A percentile compares a stretch with the other conserved stretches of the same genome.
phyloP scores from a whole-genome alignment of 2,113 vertebrate species.

The Charina bottae region DNA sequence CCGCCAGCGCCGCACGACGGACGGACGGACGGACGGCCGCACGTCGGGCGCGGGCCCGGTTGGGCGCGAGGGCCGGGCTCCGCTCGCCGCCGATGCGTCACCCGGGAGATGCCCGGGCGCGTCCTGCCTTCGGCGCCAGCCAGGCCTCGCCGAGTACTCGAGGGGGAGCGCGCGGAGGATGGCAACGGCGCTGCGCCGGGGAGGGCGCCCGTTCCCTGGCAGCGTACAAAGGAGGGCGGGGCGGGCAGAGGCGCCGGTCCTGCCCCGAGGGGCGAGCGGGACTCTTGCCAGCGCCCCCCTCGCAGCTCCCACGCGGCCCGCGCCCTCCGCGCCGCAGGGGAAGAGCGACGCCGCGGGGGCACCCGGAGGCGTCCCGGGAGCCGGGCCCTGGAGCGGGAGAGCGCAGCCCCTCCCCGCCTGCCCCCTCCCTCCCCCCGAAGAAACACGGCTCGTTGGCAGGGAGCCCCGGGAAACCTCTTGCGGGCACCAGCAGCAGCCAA shows the following conservation, averaged over 20 bases:
- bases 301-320: too few relatives aligned
- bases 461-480: background rate
- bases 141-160: background rate
- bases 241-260: background rate
- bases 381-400: too few relatives aligned
- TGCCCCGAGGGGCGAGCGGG: background rate
- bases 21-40: background rate
- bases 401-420: too few relatives aligned
- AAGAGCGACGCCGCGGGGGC: background rate
- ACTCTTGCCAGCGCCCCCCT: background rate
- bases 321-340: too few relatives aligned
- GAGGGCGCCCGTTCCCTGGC: background rate
- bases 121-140: background rate
- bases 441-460: too few relatives aligned
- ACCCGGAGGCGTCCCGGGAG: background rate
- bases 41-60: background rate
- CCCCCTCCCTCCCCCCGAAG: too few relatives aligned
- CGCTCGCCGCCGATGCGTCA: too few relatives aligned
- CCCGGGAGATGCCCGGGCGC: too few relatives aligned
- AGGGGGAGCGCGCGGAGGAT: too few relatives aligned
- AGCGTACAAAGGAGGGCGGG: background rate
- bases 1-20: background rate
- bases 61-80: too few relatives aligned
- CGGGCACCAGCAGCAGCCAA: background rate
- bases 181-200: background rate